A percentile compares a stretch with the other conserved stretches of the same genome.
Evolutionary conservation across 2,888 invertebrate genomes (phyloP).

Genomic region (Cartodere bifasciata): DNA sequence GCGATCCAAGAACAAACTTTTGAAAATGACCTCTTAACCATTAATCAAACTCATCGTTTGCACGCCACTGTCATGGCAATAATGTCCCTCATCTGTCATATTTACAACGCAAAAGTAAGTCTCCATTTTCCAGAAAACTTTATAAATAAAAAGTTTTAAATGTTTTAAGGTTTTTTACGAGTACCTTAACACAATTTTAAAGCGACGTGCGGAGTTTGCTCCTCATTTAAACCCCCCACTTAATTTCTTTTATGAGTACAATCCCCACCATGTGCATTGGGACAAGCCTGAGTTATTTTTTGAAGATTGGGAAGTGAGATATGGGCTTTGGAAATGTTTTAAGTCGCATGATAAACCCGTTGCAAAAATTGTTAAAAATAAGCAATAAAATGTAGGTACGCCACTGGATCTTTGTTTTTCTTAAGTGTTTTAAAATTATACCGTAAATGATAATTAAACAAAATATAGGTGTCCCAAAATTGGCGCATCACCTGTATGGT

Average conservation of each 20-base stretch:
- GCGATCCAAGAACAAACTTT: conserved; percentile 45
- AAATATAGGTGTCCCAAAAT: too few species aligned
- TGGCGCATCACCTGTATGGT: too few species aligned
- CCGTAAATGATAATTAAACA: too few species aligned
- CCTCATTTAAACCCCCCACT: conserved; percentile 53
- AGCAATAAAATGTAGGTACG: too few species aligned
- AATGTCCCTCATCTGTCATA: conserved; percentile 49
- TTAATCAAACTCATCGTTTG: conserved; percentile 37
- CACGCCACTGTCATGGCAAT: conserved; percentile 47
- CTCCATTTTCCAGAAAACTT: background rate
- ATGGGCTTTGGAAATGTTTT: conserved; percentile 50
- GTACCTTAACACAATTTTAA: conserved; percentile 44
- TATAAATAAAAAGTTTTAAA: conserved; percentile 22
- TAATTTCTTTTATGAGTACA: conserved; percentile 39
- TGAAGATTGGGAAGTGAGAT: conserved; percentile 52
- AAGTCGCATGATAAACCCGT: too few species aligned
- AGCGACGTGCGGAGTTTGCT: conserved; percentile 44
- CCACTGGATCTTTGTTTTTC: too few species aligned
- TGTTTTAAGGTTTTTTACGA: conserved; percentile 41
- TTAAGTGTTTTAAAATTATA: too few species aligned
- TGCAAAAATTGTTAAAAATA: too few species aligned
- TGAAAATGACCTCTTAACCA: conserved; percentile 29
- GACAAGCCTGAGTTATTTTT: conserved; percentile 50
- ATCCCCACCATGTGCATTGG: conserved; percentile 44
- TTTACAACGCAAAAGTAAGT: conserved; percentile 40